Evolutionary conservation across 2,797 vertebrate genomes (phyloP).

Genomic region (Australoheros facetus): DNA sequence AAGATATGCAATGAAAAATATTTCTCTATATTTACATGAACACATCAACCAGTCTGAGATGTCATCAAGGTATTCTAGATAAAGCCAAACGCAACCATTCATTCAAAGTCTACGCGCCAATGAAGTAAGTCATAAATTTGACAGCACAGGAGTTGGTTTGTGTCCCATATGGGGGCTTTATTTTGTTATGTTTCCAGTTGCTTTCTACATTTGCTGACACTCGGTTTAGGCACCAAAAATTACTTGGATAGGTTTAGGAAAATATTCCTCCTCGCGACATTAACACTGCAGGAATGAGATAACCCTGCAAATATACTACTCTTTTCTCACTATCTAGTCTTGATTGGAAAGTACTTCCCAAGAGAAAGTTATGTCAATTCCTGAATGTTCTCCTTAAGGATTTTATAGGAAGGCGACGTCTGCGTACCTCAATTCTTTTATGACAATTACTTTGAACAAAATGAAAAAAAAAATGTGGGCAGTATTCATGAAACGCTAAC

Average conservation of each 20-base stretch:
- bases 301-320: not conserved
- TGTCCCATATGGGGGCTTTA: not conserved
- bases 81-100: not conserved
- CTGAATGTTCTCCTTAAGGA: not conserved
- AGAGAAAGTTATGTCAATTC: not conserved
- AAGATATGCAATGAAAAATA: not conserved
- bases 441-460: not conserved
- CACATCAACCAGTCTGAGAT: not conserved
- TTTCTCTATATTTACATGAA: not conserved
- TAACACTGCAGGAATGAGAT: rapidly evolving
- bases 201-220: not conserved
- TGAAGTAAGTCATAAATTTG: not conserved
- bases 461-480: not conserved
- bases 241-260: not conserved
- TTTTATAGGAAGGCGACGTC: not conserved
- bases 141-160: not conserved
- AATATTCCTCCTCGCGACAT: not conserved
- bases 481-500: not conserved
- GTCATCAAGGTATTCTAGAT: not conserved
- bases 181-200: not conserved
- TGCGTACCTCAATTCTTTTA: not conserved
- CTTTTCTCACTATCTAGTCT: not conserved
- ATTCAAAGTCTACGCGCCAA: not conserved
- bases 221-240: not conserved
- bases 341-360: not conserved